phyloP scores from a whole-genome alignment of 2,113 vertebrate genomes.

The Galbula dea region DNA sequence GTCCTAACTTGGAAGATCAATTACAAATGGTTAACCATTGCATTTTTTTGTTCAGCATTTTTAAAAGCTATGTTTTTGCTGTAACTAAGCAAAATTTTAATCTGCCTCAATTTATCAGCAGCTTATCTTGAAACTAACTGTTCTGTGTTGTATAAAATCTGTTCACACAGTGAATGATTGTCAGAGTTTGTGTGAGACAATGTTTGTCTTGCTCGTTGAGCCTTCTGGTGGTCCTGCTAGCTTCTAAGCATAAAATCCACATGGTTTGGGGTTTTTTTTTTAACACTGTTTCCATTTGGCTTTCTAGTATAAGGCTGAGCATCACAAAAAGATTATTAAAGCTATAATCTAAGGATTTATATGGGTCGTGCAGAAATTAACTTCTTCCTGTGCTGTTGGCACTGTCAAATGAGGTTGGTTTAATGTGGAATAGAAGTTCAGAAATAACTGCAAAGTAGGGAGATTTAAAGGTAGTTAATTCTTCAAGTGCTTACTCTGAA shows the following conservation, averaged over 20 bases:
- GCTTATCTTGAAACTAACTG: background rate
- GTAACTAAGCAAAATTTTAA: background rate
- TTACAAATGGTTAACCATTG: background rate
- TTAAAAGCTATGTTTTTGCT: background rate
- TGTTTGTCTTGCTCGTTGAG: background rate
- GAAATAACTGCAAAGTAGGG: background rate
- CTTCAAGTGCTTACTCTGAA: background rate
- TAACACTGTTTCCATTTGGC: background rate
- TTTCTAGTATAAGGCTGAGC: background rate
- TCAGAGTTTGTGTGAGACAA: too few species aligned
- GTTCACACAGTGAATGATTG: accelerated
- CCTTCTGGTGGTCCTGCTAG: background rate
- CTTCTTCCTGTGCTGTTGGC: too few species aligned
- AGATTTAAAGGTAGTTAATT: too few species aligned
- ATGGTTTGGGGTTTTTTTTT: too few species aligned
- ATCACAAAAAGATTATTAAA: background rate
- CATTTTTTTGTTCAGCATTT: background rate
- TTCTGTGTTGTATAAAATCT: background rate
- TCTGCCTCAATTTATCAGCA: background rate
- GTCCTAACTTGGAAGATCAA: background rate
- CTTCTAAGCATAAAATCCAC: background rate
- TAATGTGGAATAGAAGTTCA: background rate
- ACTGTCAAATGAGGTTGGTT: background rate
- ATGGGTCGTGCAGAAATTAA: background rate
- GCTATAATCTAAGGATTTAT: accelerated